Percentiles rank a stretch among this genome's conserved stretches.
phyloP scores from a whole-genome alignment of 2,113 vertebrate species.

The Pipra filicauda region DNA sequence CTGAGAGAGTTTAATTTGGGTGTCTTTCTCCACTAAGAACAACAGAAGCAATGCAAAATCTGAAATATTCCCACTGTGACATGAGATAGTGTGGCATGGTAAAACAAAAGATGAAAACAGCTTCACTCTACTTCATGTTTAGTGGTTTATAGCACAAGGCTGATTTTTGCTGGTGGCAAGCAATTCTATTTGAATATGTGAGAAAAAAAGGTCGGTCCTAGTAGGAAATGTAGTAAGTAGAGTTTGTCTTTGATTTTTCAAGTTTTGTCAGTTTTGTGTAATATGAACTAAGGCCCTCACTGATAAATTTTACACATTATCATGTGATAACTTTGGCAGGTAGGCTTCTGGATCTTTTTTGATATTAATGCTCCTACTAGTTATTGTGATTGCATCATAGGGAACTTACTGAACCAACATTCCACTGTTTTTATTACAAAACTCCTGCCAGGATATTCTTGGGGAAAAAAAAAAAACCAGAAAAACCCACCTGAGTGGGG shows the following conservation, averaged over 20 bases:
- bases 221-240: not conserved
- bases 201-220: not conserved
- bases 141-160: not conserved
- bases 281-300: not conserved
- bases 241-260: not conserved
- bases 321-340: not conserved
- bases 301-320: not conserved
- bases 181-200: not conserved
- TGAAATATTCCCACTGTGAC: not conserved
- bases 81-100: not conserved
- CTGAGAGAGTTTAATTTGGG: not conserved
- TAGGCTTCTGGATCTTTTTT: not conserved
- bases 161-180: not conserved
- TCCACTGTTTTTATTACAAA: not conserved
- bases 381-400: not conserved
- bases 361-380: not conserved
- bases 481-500: not conserved
- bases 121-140: not conserved
- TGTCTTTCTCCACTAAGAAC: not conserved
- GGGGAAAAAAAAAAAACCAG: not conserved
- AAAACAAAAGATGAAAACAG: not conserved
- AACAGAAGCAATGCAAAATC: not conserved
- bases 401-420: not conserved
- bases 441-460: not conserved
- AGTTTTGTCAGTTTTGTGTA: not conserved